These are phyloP conservation scores for Meandrusa payeni DNA, from an alignment of 2,888 invertebrate species.

Conservation along the genomic window DNA sequence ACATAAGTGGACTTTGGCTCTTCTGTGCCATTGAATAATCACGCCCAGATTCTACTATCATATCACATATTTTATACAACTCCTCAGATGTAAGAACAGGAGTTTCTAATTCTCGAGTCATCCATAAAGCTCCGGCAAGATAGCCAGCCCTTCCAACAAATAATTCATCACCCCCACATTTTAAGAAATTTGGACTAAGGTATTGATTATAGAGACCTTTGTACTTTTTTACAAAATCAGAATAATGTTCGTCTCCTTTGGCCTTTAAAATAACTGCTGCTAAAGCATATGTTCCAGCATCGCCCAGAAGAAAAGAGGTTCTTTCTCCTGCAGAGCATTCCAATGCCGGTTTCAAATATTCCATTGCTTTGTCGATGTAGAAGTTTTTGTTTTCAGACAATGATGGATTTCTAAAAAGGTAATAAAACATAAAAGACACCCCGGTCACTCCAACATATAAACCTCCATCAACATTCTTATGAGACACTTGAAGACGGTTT, in stretches of 20 bases:
- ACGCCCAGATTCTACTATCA: conserved; percentile 86
- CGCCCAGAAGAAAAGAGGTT: conserved; percentile 89
- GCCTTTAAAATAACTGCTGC: conserved; percentile 83
- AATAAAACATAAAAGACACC: conserved; percentile 88
- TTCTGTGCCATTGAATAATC: conserved; percentile 81
- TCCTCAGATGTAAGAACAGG: conserved; percentile 64
- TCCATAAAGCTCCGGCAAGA: conserved; percentile 87
- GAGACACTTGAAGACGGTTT: conserved; percentile 53
- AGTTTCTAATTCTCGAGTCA: conserved; percentile 79
- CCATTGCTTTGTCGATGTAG: conserved; percentile 80
- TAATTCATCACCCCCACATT: conserved; percentile 89
- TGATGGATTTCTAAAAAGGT: conserved; percentile 80
- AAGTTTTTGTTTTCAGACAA: conserved; percentile 61
- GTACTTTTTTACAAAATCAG: conserved; percentile 54
- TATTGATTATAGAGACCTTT: conserved; percentile 58
- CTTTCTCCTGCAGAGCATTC: conserved; percentile 80
- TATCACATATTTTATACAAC: conserved; percentile 83
- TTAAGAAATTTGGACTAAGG: conserved; percentile 73
- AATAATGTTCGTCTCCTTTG: conserved; percentile 60
- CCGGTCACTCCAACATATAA: conserved; percentile 87
- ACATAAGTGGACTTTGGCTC: conserved; percentile 87
- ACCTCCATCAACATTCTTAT: conserved; percentile 79
- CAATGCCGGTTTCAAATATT: conserved; percentile 83
- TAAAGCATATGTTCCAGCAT: conserved; percentile 88
- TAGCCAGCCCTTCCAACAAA: conserved; percentile 93